Evolutionary conservation across 2,888 invertebrate genomes (phyloP).

Genomic region (Thyatira batis): DNA sequence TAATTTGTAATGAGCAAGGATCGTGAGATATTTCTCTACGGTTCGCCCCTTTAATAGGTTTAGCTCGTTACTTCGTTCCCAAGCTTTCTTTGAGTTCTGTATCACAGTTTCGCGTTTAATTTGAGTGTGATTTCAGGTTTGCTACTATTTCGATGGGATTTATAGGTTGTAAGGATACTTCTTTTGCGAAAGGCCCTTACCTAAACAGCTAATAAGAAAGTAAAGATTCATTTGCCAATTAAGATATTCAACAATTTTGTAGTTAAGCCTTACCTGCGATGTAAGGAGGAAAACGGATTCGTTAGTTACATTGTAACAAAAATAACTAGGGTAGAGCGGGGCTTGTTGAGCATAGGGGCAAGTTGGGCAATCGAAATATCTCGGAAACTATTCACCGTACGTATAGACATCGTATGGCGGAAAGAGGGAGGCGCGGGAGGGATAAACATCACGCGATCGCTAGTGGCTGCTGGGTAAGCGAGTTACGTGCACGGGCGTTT

Average conservation of each 20-base stretch:
- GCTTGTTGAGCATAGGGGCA: too few species aligned
- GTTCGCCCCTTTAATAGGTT: slow-evolving; percentile 72
- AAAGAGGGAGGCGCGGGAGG: too few species aligned
- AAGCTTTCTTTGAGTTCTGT: slow-evolving; percentile 57
- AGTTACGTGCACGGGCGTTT: too few species aligned
- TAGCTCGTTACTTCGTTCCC: slow-evolving; percentile 74
- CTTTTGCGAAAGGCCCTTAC: background rate
- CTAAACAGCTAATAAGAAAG: background rate
- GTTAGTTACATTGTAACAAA: background rate
- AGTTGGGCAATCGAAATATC: too few species aligned
- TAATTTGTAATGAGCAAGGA: slow-evolving; percentile 80
- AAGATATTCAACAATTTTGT: background rate
- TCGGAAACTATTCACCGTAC: too few species aligned
- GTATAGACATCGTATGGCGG: too few species aligned
- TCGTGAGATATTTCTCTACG: slow-evolving; percentile 77
- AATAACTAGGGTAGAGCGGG: too few species aligned
- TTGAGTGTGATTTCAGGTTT: slow-evolving; percentile 60
- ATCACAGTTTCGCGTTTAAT: slow-evolving; percentile 47
- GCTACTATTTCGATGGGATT: slow-evolving; percentile 39
- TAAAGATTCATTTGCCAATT: background rate
- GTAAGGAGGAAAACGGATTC: background rate
- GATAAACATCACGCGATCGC: too few species aligned
- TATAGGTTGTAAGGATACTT: background rate
- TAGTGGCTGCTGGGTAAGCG: too few species aligned
- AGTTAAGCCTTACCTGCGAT: background rate